phyloP scores from a whole-genome alignment of 2,797 vertebrate species.

The Streptopelia turtur region DNA sequence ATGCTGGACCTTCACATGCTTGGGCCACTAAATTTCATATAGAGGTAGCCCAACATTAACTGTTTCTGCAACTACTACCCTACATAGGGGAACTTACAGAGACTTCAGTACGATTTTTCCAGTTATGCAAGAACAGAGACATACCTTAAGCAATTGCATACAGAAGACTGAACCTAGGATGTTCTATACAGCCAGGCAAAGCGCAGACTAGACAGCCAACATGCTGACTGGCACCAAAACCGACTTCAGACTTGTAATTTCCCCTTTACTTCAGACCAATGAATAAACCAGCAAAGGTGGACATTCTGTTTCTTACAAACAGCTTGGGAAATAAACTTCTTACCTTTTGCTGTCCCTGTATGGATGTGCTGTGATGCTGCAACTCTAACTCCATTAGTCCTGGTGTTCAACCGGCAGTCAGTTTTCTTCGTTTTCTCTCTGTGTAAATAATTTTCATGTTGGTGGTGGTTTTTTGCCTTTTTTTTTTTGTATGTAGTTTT shows the following conservation, averaged over 20 bases:
- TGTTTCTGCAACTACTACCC: neutral
- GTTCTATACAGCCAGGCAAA: neutral
- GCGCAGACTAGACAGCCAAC: neutral
- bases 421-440: constrained; percentile 82
- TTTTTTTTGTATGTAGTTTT: neutral
- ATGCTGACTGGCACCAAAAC: neutral
- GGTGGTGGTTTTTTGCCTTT: too few species aligned
- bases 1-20: neutral
- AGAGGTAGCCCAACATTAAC: neutral
- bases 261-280: neutral
- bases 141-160: neutral
- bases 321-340: neutral
- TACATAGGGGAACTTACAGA: neutral
- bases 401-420: constrained; percentile 71
- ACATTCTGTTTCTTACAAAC: neutral
- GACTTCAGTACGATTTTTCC: neutral
- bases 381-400: constrained; percentile 80
- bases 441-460: constrained; percentile 30
- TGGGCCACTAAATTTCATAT: neutral
- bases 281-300: neutral
- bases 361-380: constrained; percentile 75
- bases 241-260: neutral
- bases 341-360: constrained; percentile 79
- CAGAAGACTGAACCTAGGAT: neutral
- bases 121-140: neutral